A percentile compares a stretch with the other conserved stretches of the same genome.
Conservation (phyloP, 1,140 invertebrate species). For the Hylaeus anthracinus region DNA sequence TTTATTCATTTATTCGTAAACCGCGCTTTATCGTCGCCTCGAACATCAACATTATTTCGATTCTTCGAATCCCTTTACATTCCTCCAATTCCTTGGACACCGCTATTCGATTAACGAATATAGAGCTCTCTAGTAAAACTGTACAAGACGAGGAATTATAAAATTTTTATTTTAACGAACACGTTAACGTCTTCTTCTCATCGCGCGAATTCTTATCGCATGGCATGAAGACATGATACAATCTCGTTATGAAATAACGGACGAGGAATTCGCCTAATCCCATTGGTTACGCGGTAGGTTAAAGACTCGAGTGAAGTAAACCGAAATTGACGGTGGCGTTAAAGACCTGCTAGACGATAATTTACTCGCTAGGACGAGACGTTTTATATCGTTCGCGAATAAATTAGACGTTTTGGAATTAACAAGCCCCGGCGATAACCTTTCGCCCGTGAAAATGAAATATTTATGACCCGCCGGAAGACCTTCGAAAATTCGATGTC, state of each 20-base stretch:
- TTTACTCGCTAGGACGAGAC: conserved; percentile 20
- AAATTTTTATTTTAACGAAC: neutral
- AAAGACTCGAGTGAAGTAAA: conserved; percentile 27
- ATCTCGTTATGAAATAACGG: conserved; percentile 24
- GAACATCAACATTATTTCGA: too few relatives aligned
- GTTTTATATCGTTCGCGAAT: conserved; percentile 54
- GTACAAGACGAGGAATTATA: neutral
- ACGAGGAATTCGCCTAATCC: neutral
- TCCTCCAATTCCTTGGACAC: too few relatives aligned
- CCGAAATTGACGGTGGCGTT: conserved; percentile 51
- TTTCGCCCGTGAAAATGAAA: conserved; percentile 45
- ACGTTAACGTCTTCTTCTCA: conserved; percentile 13
- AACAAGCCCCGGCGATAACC: conserved; percentile 59
- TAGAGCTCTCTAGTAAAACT: too few relatives aligned
- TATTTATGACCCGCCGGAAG: conserved; percentile 49
- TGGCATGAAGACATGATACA: neutral
- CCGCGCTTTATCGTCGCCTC: too few relatives aligned
- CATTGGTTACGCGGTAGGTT: neutral
- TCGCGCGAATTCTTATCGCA: neutral
- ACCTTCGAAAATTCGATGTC: conserved; percentile 19
- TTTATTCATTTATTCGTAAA: too few relatives aligned
- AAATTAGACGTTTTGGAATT: conserved; percentile 57
- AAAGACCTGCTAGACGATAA: conserved; percentile 49
- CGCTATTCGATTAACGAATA: too few relatives aligned
- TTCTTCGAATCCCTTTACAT: too few relatives aligned